Conservation (phyloP, 2,797 vertebrate genomes). For the Scolopax bukidnonensis region DNA sequence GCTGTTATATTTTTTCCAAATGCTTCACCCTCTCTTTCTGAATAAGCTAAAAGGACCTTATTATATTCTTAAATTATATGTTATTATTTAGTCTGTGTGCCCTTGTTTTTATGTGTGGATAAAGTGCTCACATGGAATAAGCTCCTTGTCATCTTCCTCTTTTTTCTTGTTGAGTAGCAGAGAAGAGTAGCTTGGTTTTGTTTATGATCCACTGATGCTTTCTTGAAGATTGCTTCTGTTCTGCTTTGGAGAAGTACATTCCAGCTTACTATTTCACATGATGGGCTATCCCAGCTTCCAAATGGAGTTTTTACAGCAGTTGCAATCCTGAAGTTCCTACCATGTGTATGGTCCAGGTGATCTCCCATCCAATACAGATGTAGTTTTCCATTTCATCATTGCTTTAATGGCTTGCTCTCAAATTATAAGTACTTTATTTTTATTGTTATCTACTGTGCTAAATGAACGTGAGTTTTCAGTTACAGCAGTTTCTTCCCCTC, state of each 20-base stretch:
- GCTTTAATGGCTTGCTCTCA: neutral
- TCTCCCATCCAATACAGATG: neutral
- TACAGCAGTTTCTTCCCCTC: neutral
- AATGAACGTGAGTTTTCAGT: neutral
- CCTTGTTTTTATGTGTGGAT: neutral
- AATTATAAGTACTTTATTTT: neutral
- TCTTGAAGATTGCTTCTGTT: neutral
- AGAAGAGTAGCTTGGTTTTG: neutral
- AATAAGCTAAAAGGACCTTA: neutral
- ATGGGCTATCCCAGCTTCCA: neutral
- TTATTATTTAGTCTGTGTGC: neutral
- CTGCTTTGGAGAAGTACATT: neutral
- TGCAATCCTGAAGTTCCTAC: neutral
- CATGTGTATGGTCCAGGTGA: fast-evolving
- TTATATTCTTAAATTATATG: neutral
- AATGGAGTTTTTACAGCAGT: neutral
- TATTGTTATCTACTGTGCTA: neutral
- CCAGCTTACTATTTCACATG: neutral
- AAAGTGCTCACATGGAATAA: neutral
- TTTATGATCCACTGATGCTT: neutral
- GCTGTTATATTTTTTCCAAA: neutral
- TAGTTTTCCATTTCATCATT: neutral
- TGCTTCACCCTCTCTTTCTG: neutral
- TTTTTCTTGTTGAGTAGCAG: neutral
- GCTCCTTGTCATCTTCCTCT: neutral